Evolutionary conservation across 2,113 vertebrate species (phyloP), one percentile per base, ranked within the genome.

Genomic region (Anseranas semipalmata): DNA sequence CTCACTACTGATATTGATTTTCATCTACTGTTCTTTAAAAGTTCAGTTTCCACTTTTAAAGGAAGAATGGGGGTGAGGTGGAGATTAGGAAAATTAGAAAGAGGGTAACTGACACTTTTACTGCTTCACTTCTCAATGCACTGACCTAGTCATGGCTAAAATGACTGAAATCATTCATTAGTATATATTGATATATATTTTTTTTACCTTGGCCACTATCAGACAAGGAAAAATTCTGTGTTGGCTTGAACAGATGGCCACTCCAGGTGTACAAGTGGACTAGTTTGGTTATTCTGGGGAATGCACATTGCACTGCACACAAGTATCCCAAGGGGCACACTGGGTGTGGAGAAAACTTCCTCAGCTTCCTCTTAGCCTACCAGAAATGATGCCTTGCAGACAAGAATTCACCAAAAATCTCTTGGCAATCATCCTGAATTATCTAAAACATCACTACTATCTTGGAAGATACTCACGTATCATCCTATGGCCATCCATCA

Each of bases 1-100:
- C 24, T 78, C 77, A 48, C 60, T 89, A 73, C 66, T 91, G 73
- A 21, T 82, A 76, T 56, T 88, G 78, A 88, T 89, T 93, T 93
- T 89, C 65, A 72, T 89, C 94, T 94, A 13, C 60, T 91, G 79
- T 87, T 58, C 63, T 79, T 75, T 58, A 71, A 72, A 50, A 55
- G 70, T 89, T 86, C n/a, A 22, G 74, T 94, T 96, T 81, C 74
- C 67, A 76, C 58, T 43, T 77, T 46, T 59, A 67, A 89, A 86
- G 78, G 63, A 89, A 87, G 66, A 50, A 78, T 41, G 6, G 4
- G 9, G 3, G 39, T 59, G 27, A 78, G 52, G 24, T 0, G 1
- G 59, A 78, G 60, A 93, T 41, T 2, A 71, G 12, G 20, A 56
- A 74, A 81, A 41, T 68, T 41, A 43, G 43, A 52, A 81, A 59